Evolutionary conservation across 64 coral and sea anemone genomes (phyloP).

Genomic region (Pachyseris speciosa): DNA sequence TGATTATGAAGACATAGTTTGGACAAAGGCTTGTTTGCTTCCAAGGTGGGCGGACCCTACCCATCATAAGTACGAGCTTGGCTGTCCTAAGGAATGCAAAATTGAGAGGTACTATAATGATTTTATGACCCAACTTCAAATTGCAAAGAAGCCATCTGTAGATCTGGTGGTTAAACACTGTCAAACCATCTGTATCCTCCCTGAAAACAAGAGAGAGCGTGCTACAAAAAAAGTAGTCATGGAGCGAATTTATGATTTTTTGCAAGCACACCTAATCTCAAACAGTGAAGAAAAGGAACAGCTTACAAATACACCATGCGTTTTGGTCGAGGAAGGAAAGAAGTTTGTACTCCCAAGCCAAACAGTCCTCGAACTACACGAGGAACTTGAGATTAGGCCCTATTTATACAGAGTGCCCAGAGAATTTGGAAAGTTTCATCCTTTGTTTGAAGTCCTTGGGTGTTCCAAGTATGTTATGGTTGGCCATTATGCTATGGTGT

Average conservation of each 20-base stretch:
- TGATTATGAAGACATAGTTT: neutral
- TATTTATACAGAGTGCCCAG: constrained; percentile 41
- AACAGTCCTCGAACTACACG: constrained; percentile 27
- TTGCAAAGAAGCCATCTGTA: constrained; percentile 4
- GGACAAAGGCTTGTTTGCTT: constrained; percentile 57
- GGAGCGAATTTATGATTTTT: constrained; percentile 25
- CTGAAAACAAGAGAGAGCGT: neutral
- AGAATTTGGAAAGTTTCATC: constrained; percentile 11
- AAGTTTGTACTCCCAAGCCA: constrained; percentile 37
- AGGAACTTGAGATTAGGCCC: constrained; percentile 40
- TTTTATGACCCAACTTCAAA: neutral
- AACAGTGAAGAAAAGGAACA: neutral
- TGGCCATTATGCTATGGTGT: constrained; percentile 52
- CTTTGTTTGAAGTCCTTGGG: constrained; percentile 29
- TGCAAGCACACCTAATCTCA: neutral
- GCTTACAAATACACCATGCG: neutral
- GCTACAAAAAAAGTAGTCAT: neutral
- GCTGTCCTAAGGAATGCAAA: neutral
- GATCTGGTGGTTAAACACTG: constrained; percentile 53
- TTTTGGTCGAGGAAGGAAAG: constrained; percentile 35
- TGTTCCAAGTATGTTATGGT: neutral
- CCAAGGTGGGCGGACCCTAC: constrained; percentile 4
- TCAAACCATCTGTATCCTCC: neutral
- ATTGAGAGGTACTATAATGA: neutral
- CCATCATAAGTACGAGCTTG: neutral